Evolutionary conservation across 2,797 vertebrate genomes (phyloP).

Genomic region (Sciaenops ocellatus): DNA sequence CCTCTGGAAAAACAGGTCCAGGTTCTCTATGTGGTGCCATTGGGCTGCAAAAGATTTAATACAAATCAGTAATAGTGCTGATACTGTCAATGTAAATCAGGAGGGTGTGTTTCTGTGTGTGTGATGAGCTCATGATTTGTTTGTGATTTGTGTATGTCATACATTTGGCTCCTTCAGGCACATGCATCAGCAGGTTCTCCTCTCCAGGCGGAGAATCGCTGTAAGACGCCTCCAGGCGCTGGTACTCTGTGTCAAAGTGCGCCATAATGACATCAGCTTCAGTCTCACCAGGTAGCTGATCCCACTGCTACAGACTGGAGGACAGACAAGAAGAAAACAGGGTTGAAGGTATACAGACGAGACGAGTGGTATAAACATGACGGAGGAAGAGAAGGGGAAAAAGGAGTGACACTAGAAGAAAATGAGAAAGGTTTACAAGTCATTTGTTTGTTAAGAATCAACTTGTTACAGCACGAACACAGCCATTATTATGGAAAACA

Average conservation of each 20-base stretch:
- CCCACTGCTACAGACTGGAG: conserved; percentile 68
- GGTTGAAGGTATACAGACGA: background rate
- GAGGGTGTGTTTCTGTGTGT: background rate
- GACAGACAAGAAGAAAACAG: background rate
- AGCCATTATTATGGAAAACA: background rate
- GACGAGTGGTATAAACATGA: background rate
- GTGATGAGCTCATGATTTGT: conserved; percentile 4
- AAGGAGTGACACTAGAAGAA: background rate
- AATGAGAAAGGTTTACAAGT: background rate
- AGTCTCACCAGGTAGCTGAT: conserved; percentile 57
- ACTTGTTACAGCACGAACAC: background rate
- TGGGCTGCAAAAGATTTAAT: conserved; percentile 86
- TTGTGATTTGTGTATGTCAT: conserved; percentile 63
- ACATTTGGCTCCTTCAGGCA: conserved; percentile 97
- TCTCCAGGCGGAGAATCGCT: conserved; percentile 96
- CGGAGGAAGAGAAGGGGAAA: background rate
- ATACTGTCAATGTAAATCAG: background rate
- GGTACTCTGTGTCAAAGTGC: conserved; percentile 96
- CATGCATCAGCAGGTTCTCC: conserved; percentile 94
- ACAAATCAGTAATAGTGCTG: conserved; percentile 20
- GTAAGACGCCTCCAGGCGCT: conserved; percentile 95
- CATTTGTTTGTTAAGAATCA: background rate
- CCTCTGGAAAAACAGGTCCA: conserved; percentile 98
- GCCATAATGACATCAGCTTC: conserved; percentile 86
- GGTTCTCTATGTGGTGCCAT: conserved; percentile 99